Base-by-base conservation (phyloP, 2,797 vertebrate species). In the Acomys russatus region DNA sequence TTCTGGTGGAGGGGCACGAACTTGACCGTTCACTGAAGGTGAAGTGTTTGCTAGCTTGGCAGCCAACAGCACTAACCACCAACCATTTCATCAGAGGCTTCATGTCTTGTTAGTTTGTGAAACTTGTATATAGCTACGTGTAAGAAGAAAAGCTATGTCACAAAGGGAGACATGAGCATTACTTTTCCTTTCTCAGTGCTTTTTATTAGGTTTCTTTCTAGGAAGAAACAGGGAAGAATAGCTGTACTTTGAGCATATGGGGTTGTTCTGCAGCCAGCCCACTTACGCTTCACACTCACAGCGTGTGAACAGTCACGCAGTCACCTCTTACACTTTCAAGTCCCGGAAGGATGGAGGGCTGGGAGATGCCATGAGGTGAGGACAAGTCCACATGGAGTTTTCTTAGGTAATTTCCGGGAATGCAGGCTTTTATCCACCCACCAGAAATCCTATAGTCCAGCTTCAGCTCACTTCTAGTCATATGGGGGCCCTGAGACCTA, bases 1-100 rank as follows among this genome's bases (percentile, higher is more conserved):
- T 97, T 96, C 96, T 98, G 96, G 93, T 93, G 64, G 97, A 98
- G 98, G 98, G 90, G 96, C 97, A 98, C 96, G 96, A 98, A 98
- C 96, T 96, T 98, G 94, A 96, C 98, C 98, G 97, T 98, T 98
- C 98, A 97, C 90, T 80, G 96, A 98, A 96, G 96, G 94, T 97
- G 91, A 98, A 95, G 98, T 98, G 96, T 94, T 97, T 95, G 95
- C 96, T 97, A 98, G 87, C 87, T 88, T 78, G 95, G 96, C 95
- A 98, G 92, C 59, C 88, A 96, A 97, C 84, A 23, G 96, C 96
- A 97, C 95, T 98, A 92, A 98, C 96, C 93, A 96, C 44, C 91
- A 83, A 88, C 96, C 80, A n/a, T 97, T 95, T 96, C 80, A 97
- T 87, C 82, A 68, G 92, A 44, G 83, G 64, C 89, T 98, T 98